Conservation (phyloP, 2,888 invertebrate species). For the Drosophila macrospina region DNA sequence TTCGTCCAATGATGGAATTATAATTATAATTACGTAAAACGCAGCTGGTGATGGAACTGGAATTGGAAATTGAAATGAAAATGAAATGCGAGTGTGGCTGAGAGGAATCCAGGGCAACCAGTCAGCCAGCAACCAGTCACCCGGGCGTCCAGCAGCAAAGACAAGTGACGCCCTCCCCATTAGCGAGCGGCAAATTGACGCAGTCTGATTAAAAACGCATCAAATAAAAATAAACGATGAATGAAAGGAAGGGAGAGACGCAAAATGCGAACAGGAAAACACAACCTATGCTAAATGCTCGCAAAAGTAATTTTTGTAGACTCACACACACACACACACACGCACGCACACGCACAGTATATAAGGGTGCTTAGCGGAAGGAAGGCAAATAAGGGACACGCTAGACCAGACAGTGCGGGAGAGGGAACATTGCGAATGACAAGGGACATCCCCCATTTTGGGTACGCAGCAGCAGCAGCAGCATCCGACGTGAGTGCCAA, state of each 20-base stretch:
- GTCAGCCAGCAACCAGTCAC: too few relatives aligned
- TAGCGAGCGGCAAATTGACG: slow-evolving; percentile 63
- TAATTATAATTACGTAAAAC: slow-evolving; percentile 43
- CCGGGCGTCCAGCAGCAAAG: slow-evolving; percentile 20
- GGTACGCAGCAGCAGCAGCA: slow-evolving; percentile 43
- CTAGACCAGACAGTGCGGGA: slow-evolving; percentile 21
- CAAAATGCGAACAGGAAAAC: slow-evolving; percentile 43
- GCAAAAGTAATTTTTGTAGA: slow-evolving; percentile 68
- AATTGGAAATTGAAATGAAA: slow-evolving; percentile 30
- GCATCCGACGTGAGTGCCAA: slow-evolving; percentile 40
- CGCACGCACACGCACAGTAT: slow-evolving; percentile 18
- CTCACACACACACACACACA: slow-evolving; percentile 35
- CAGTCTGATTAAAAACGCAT: slow-evolving; percentile 75
- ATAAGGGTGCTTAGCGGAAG: slow-evolving; percentile 64
- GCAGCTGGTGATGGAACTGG: slow-evolving; percentile 40
- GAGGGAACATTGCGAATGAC: slow-evolving; percentile 30
- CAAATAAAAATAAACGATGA: slow-evolving; percentile 59
- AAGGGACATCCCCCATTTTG: slow-evolving; percentile 52
- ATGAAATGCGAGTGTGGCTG: slow-evolving; percentile 5
- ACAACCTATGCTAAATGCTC: slow-evolving; percentile 70
- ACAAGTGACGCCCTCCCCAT: slow-evolving; percentile 55
- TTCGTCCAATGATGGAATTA: slow-evolving; percentile 6
- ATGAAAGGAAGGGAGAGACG: slow-evolving; percentile 3
- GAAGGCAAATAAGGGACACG: slow-evolving; percentile 61
- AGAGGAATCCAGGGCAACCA: slow-evolving; percentile 2